Evolutionary conservation across 2,797 vertebrate species (phyloP), one percentile per base, ranked within the genome.

Genomic region (Aulostomus chinensis): DNA sequence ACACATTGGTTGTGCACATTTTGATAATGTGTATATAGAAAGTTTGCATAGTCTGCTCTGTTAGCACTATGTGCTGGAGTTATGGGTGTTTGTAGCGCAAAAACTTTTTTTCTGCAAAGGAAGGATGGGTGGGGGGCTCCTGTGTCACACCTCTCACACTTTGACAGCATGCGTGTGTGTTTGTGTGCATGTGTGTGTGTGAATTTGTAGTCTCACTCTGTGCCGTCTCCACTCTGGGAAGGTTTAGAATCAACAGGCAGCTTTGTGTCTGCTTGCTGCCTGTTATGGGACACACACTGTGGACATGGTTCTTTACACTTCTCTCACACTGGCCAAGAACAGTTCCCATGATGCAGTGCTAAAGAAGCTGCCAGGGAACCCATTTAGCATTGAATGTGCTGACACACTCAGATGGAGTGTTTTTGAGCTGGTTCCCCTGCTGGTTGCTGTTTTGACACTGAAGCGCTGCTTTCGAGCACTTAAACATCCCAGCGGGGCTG

Each of bases 61-160:
- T 28, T 41, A 21, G 33, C 9, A 59, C 10, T 5, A 2, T 18
- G 2, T 15, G 34, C 18, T 54, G 17, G 5, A 43, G 21, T 16
- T 20, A 2, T 29, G n/a, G 2, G n/a, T 40, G 58, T 28, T 45
- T 24, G 20, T 4, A 46, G 50, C 20, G 55, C 31, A 58, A 11
- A 64, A 55, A 7, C 21, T 58, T 62, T 69, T 61, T 54, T 56
- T 20, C 4, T 14, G 3, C 15, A 45, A 14, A 29, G 66, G 71
- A 76, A 87, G 85, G 85, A 87, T 84, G 86, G 84, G 86, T 76
- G 84, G 78, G 76, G 80, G 40, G 7, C 37, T 48, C 30, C 39
- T 25, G 16, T 51, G 62, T 77, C 58, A 76, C 78, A 77, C 72
- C 80, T 76, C 57, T 63, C n/a, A 75, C 65, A 71, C 57, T 58